phyloP scores from a whole-genome alignment of 2,797 vertebrate species.

The Catostomus latipinnis region DNA sequence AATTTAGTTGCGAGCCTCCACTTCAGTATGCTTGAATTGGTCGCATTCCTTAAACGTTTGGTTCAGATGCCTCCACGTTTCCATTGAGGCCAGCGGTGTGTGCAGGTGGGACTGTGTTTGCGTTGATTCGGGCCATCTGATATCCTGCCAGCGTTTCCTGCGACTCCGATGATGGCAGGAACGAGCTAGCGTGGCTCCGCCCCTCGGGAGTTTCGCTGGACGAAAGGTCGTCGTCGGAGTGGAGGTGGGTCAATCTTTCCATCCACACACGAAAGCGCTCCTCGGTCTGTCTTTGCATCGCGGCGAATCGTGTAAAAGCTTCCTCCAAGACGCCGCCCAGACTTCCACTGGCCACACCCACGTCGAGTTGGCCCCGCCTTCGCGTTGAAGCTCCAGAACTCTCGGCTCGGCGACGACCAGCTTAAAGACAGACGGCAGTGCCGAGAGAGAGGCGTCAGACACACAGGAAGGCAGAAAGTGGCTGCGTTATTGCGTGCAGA shows the following conservation, averaged over 20 bases:
- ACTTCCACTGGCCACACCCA: slow-evolving; percentile 89
- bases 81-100: slow-evolving; percentile 83
- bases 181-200: slow-evolving; percentile 81
- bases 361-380: slow-evolving; percentile 90
- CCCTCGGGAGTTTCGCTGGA: slow-evolving; percentile 82
- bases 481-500: slow-evolving; percentile 71
- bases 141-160: slow-evolving; percentile 84
- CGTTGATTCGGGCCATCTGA: slow-evolving; percentile 79
- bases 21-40: slow-evolving; percentile 45
- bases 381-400: slow-evolving; percentile 87
- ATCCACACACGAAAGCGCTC: slow-evolving; percentile 92
- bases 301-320: slow-evolving; percentile 91
- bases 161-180: slow-evolving; percentile 83
- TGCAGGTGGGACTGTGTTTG: slow-evolving; percentile 73
- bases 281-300: slow-evolving; percentile 95
- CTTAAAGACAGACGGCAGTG: slow-evolving; percentile 96
- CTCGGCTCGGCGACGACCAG: slow-evolving; percentile 89
- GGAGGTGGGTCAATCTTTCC: slow-evolving; percentile 89
- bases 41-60: slow-evolving; percentile 71
- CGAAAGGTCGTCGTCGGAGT: slow-evolving; percentile 83
- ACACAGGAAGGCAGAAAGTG: slow-evolving; percentile 75
- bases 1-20: slow-evolving; percentile 8
- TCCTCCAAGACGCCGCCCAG: slow-evolving; percentile 93
- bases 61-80: slow-evolving; percentile 80
- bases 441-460: slow-evolving; percentile 80